These are phyloP conservation scores for Pheosia gnoma DNA, from an alignment of 2,888 invertebrate species.

Conservation along the genomic window DNA sequence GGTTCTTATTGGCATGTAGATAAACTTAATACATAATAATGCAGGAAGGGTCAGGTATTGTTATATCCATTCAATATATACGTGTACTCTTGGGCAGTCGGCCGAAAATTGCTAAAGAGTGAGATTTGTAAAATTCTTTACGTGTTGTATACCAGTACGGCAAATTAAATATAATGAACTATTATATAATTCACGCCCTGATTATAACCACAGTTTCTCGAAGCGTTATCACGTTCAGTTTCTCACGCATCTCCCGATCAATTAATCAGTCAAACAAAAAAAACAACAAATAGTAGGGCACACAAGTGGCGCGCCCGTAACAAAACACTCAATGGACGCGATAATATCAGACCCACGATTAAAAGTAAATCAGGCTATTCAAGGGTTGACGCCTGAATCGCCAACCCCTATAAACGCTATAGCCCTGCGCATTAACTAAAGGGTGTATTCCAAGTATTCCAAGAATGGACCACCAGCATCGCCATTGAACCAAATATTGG, in stretches of 20 bases:
- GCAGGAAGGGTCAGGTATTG: no score
- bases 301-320: constrained; percentile 52
- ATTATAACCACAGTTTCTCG: constrained; percentile 21
- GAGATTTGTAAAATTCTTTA: no score
- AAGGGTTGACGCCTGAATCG: constrained; percentile 63
- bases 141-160: no score
- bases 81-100: no score
- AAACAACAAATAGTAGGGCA: constrained; percentile 51
- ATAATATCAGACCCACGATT: constrained; percentile 76
- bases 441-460: constrained; percentile 71
- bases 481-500: constrained; percentile 67
- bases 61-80: no score
- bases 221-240: constrained; percentile 24
- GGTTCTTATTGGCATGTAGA: no score
- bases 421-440: constrained; percentile 53
- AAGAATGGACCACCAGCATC: constrained; percentile 75
- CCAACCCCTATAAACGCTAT: constrained; percentile 56
- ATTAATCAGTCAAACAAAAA: constrained; percentile 32
- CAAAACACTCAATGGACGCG: constrained; percentile 69
- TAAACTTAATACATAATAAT: no score
- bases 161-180: no score
- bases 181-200: not conserved
- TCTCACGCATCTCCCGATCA: constrained; percentile 29
- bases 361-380: constrained; percentile 78
- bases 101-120: no score